Evolutionary conservation across 2,888 invertebrate genomes (phyloP).

Genomic region (Cheilosia soror): DNA sequence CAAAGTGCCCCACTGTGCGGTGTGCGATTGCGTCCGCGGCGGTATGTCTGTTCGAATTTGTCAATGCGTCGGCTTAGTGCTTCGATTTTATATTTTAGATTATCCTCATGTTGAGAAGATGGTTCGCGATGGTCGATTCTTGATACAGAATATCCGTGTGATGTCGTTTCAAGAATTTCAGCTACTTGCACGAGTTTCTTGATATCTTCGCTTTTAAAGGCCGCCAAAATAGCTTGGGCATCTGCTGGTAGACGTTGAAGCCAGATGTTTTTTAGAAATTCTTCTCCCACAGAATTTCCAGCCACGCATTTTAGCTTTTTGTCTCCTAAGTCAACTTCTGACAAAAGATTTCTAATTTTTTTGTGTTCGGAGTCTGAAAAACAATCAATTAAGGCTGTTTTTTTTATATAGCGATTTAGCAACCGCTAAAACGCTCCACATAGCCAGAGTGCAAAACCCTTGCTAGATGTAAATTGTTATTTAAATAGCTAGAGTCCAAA

Average conservation of each 20-base stretch:
- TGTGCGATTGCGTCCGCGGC: constrained; percentile 1
- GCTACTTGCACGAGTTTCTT: constrained; percentile 46
- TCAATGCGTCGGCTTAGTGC: constrained; percentile 11
- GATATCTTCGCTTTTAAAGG: constrained; percentile 35
- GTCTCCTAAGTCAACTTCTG: constrained; percentile 42
- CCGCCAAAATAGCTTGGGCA: constrained; percentile 41
- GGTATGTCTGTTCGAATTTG: neutral
- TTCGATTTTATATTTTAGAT: constrained; percentile 18
- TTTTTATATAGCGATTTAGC: no score
- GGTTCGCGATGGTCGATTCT: constrained; percentile 16
- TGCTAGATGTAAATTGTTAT: no score
- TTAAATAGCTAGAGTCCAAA: no score
- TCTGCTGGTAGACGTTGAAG: constrained; percentile 41
- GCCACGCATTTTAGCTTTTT: constrained; percentile 40
- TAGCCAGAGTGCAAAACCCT: no score
- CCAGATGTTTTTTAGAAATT: constrained; percentile 52
- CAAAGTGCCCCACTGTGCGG: no score
- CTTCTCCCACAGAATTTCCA: constrained; percentile 30
- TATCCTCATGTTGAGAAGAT: neutral
- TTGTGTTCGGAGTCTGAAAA: constrained; percentile 45
- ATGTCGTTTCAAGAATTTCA: constrained; percentile 48
- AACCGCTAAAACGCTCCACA: no score
- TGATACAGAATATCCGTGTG: neutral
- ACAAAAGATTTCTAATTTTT: constrained; percentile 47
- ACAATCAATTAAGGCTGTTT: constrained; percentile 37